Conservation (phyloP, 2,797 vertebrate genomes). For the Gymnoscopelus microlampas region DNA sequence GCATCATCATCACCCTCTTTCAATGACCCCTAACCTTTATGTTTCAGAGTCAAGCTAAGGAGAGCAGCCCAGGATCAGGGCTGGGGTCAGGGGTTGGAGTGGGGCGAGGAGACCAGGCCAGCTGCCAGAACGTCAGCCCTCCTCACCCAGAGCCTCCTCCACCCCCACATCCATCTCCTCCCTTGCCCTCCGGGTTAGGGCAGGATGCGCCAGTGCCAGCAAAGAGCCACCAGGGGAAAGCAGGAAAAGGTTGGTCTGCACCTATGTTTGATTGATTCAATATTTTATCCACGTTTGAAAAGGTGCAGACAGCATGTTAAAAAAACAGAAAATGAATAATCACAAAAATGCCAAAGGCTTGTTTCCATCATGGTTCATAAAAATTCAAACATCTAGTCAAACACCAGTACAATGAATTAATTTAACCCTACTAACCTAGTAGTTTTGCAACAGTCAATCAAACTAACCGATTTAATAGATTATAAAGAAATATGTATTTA, state of each 20-base stretch:
- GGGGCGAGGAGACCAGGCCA: constrained; percentile 52
- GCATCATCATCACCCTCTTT: constrained; percentile 12
- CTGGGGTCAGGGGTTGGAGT: constrained; percentile 22
- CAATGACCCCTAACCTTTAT: constrained; percentile 23
- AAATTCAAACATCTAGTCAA: too few species aligned
- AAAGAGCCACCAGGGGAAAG: constrained; percentile 50
- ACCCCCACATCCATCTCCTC: constrained; percentile 73
- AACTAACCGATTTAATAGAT: too few species aligned
- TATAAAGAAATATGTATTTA: too few species aligned
- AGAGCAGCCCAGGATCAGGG: constrained; percentile 71
- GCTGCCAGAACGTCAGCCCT: constrained; percentile 39
- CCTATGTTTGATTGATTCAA: too few species aligned
- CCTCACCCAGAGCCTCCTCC: constrained; percentile 69
- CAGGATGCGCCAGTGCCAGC: constrained; percentile 37
- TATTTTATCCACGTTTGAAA: too few species aligned
- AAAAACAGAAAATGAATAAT: too few species aligned
- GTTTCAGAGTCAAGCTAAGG: constrained; percentile 80
- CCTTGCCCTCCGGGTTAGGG: constrained; percentile 49
- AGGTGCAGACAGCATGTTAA: too few species aligned
- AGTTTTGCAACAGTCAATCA: too few species aligned
- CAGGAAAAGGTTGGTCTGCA: constrained; percentile 57
- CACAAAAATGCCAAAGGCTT: too few species aligned
- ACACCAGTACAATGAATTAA: too few species aligned
- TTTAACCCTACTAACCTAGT: too few species aligned
- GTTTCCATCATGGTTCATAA: too few species aligned